phyloP scores from a whole-genome alignment of 2,113 vertebrate genomes.

The Megaleporinus macrocephalus region DNA sequence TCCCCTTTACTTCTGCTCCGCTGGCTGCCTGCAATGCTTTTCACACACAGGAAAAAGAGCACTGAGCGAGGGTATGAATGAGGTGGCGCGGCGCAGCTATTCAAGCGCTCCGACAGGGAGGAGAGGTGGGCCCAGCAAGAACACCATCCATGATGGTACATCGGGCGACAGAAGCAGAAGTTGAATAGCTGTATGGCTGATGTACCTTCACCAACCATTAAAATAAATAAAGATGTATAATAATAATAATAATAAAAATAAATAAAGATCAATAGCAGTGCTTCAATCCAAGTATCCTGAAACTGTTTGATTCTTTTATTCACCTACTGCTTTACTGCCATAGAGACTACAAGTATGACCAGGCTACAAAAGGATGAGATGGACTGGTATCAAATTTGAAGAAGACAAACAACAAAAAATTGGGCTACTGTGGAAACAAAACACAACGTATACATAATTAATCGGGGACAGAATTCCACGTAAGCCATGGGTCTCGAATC shows the following conservation, averaged over 20 bases:
- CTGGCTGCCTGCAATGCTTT: constrained; percentile 89
- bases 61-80: constrained; percentile 82
- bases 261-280: neutral
- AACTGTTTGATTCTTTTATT: constrained; percentile 50
- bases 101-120: constrained; percentile 68
- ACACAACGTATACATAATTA: constrained; percentile 60
- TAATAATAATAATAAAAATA: no score
- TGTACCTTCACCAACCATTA: neutral
- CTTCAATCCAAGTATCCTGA: constrained; percentile 1
- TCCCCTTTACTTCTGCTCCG: constrained; percentile 85
- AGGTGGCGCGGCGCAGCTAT: constrained; percentile 74
- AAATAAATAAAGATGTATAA: no score
- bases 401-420: constrained; percentile 33
- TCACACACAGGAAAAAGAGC: constrained; percentile 87
- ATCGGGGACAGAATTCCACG: constrained; percentile 65
- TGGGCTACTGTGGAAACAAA: constrained; percentile 46
- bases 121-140: constrained; percentile 62
- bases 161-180: constrained; percentile 1
- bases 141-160: constrained; percentile 5
- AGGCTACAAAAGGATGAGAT: constrained; percentile 53
- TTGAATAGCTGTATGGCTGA: neutral
- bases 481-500: constrained; percentile 67
- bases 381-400: constrained; percentile 38
- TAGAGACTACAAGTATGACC: constrained; percentile 38
- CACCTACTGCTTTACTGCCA: constrained; percentile 49